Conservation (phyloP, 2,888 invertebrate genomes). For the Bimastos eiseni region DNA sequence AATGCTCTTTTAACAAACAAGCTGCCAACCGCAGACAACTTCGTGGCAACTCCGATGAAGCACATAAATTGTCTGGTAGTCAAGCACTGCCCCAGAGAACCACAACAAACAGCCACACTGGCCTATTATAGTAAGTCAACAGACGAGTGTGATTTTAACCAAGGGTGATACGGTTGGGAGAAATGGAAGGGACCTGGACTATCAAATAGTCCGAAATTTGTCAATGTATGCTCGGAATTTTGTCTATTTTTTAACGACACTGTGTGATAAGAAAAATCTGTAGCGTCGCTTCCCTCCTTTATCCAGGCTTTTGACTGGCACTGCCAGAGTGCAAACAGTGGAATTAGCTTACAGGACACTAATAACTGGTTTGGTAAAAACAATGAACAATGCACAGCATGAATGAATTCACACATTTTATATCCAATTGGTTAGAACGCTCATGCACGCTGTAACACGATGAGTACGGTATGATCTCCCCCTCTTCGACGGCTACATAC, state of each 20-base stretch:
- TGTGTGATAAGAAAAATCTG: no score
- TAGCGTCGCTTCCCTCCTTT: no score
- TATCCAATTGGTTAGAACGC: not conserved
- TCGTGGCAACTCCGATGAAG: not conserved
- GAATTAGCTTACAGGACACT: not conserved
- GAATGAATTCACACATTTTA: not conserved
- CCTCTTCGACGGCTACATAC: no score
- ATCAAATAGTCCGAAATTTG: not conserved
- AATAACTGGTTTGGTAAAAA: not conserved
- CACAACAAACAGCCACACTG: not conserved
- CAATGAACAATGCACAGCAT: not conserved
- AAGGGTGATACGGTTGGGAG: not conserved
- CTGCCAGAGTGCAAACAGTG: no score
- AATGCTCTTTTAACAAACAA: not conserved
- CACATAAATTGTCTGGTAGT: not conserved
- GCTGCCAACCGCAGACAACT: not conserved
- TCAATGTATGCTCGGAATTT: no score
- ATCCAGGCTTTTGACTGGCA: no score
- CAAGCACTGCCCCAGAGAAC: not conserved
- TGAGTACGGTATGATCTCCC: no score
- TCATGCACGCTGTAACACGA: no score
- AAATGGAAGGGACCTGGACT: not conserved
- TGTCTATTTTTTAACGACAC: no score
- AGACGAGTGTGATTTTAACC: not conserved
- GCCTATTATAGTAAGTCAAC: not conserved